Conservation (phyloP, 2,797 vertebrate species). For the Fringilla coelebs region DNA sequence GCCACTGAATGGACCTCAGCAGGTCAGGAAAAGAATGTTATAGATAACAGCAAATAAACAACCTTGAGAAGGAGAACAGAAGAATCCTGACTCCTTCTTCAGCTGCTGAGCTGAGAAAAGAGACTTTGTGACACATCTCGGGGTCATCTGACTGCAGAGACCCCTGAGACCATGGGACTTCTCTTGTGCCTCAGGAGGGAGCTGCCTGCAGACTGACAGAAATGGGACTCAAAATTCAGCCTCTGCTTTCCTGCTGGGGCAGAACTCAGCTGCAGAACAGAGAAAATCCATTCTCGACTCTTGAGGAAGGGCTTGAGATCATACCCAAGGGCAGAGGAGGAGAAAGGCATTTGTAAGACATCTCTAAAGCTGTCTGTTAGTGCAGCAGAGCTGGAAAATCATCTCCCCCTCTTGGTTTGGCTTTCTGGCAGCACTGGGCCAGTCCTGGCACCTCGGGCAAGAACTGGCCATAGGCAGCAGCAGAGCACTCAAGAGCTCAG, state of each 20-base stretch:
- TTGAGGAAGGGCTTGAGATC: not conserved
- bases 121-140: too few relatives aligned
- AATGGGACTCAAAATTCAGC: not conserved
- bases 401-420: not conserved
- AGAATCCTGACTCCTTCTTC: too few relatives aligned
- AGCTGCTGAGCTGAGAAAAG: too few relatives aligned
- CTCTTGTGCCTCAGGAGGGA: not conserved
- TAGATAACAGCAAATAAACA: too few relatives aligned
- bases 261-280: not conserved
- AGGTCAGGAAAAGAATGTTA: too few relatives aligned
- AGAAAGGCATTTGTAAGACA: not conserved
- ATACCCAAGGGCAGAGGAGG: not conserved
- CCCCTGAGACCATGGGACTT: not conserved
- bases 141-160: too few relatives aligned
- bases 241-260: not conserved
- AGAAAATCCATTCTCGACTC: not conserved
- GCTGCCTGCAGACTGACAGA: too few relatives aligned
- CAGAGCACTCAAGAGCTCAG: not conserved
- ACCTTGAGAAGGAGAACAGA: too few relatives aligned
- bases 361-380: not conserved
- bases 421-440: not conserved
- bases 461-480: fast-evolving
- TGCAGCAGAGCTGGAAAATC: not conserved
- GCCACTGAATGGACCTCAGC: too few relatives aligned
- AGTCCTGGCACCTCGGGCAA: not conserved